A percentile compares a stretch with the other conserved stretches of the same genome.
Evolutionary conservation across 2,888 invertebrate species (phyloP).

Genomic region (Eumacrocentrus americanus): DNA sequence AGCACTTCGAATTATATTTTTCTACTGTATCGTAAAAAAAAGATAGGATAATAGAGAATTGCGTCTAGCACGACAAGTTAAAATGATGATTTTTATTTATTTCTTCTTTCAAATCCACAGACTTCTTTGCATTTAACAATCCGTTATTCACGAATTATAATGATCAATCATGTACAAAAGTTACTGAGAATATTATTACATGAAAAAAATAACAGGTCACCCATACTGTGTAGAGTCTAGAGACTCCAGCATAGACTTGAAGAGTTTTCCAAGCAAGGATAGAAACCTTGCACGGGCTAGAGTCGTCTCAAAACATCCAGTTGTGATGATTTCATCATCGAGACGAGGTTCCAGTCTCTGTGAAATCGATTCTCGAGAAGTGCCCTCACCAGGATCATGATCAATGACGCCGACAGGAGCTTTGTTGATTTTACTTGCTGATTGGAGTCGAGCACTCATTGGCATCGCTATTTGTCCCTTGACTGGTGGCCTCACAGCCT

Average conservation of each 20-base stretch:
- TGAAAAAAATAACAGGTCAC: conserved; percentile 30
- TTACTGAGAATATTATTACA: background rate
- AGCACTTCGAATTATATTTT: conserved; percentile 58
- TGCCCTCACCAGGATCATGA: conserved; percentile 26
- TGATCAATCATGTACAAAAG: conserved; percentile 7
- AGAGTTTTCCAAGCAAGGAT: conserved; percentile 53
- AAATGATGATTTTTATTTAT: background rate
- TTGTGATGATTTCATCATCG: conserved; percentile 47
- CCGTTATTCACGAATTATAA: conserved; percentile 13
- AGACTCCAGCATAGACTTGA: conserved; percentile 56
- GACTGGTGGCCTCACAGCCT: conserved; percentile 43
- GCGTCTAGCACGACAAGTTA: conserved; percentile 9
- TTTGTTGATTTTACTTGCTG: conserved; percentile 44
- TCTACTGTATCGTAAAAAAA: conserved; percentile 50
- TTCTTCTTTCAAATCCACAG: background rate
- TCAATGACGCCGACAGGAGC: conserved; percentile 37
- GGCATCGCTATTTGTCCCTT: conserved; percentile 32
- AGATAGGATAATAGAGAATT: conserved; percentile 31
- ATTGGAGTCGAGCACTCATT: conserved; percentile 48
- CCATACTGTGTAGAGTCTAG: conserved; percentile 55
- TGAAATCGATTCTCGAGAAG: conserved; percentile 8
- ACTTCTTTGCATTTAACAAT: too few relatives aligned
- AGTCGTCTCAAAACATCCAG: conserved; percentile 46
- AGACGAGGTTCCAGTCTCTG: conserved; percentile 33
- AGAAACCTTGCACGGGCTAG: conserved; percentile 47